Conservation (phyloP, 2,888 invertebrate genomes). For the Drosophila neotestacea region DNA sequence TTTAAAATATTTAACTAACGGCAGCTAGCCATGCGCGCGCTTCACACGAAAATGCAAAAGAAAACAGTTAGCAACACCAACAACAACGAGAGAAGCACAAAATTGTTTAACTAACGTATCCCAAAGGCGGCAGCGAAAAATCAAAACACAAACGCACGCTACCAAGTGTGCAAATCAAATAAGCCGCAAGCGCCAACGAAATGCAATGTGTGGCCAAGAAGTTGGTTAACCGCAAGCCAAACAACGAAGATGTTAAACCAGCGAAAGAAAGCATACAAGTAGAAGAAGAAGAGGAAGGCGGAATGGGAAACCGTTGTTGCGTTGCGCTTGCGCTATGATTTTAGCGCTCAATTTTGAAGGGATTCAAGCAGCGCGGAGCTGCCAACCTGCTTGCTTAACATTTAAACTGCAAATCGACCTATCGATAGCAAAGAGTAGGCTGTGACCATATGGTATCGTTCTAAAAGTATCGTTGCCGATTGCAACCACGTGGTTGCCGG, state of each 20-base stretch:
- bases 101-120: constrained; percentile 20
- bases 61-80: constrained; percentile 25
- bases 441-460: neutral
- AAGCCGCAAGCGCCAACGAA: constrained; percentile 57
- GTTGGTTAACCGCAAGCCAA: constrained; percentile 57
- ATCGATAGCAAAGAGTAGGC: neutral
- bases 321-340: constrained; percentile 37
- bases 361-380: constrained; percentile 9
- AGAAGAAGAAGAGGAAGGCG: constrained; percentile 20
- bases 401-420: neutral
- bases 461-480: neutral
- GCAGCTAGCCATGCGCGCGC: constrained; percentile 52
- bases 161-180: constrained; percentile 76
- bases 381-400: constrained; percentile 20
- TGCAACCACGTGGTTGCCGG: too few relatives aligned
- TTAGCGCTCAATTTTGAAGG: constrained; percentile 18
- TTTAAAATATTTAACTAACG: constrained; percentile 61
- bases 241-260: constrained; percentile 29
- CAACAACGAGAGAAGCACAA: constrained; percentile 1
- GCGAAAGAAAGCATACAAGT: constrained; percentile 18
- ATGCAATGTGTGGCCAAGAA: constrained; percentile 60
- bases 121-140: constrained; percentile 34
- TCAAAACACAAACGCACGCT: constrained; percentile 67
- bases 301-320: constrained; percentile 26
- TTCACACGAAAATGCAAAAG: constrained; percentile 50